Base-by-base conservation (phyloP, 2,113 vertebrate genomes). In the Heterocephalus glaber region DNA sequence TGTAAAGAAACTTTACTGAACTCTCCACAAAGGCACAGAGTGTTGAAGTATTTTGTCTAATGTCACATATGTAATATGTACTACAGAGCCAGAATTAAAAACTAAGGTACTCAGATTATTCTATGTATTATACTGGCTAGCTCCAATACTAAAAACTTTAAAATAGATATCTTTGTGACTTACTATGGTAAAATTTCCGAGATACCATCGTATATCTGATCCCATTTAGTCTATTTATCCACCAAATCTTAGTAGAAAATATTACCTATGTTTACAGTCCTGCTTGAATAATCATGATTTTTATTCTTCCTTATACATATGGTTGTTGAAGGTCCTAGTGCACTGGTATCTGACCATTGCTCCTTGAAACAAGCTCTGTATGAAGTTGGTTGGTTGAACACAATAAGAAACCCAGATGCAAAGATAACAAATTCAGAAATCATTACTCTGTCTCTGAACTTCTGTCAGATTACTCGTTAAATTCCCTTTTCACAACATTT, bases 211-310 rank as follows among this genome's bases (percentile, higher is more conserved):
- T 33, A 35, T 52, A 26, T 26, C 24, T 44, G 54, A 68, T 76
- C 8, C 35, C 66, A 61, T 92, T 74, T 83, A 95, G 19, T 60
- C 22, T 17, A 60, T 54, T 6, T 61, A 17, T 83, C 58, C 30
- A 83, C 82, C 80, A n/a, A 87, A 9, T 86, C 4, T 68, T 82
- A 28, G 20, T 92, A 79, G 58, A 86, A 92, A 94, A 86, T 89
- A 16, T 0, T 38, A n/a, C 54, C 54, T 91, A 41, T 65, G 33
- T 66, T 76, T 68, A 47, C 33, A 83, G 20, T 83, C 68, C 49
- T 87, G 17, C 14, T 61, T 60, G 41, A 83, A 2, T 87, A 58
- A 54, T 83, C 52, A 52, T 91, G 44, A 38, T 13, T 94, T 89
- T 93, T 54, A 33, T 76, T 14, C 44, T 77, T 84, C 12, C 77